Conservation (phyloP, 37 sponge, comb jelly and placozoan species). For the Petrosia ficiformis region DNA sequence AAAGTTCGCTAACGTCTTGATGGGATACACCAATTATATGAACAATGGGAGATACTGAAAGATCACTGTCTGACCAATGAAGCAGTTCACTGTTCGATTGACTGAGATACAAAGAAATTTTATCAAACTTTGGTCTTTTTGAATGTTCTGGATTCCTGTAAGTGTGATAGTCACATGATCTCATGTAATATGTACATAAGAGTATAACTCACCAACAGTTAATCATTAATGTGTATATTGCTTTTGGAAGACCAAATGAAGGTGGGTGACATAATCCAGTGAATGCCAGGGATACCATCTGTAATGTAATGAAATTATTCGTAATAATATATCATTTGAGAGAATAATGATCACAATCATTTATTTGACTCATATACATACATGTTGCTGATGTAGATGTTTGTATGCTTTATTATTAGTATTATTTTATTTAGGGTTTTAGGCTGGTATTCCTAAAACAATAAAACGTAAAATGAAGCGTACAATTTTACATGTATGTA, state of each 20-base stretch:
- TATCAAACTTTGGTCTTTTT: constrained; percentile 48
- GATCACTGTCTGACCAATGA: constrained; percentile 37
- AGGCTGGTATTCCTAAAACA: too few species aligned
- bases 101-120: constrained; percentile 45
- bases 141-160: constrained; percentile 56
- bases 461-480: too few species aligned
- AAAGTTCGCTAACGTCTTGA: constrained; percentile 30
- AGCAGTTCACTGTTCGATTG: constrained; percentile 29
- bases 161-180: background rate
- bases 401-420: too few species aligned
- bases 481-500: too few species aligned
- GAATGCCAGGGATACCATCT: background rate
- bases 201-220: constrained; percentile 38
- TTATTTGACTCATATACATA: too few species aligned
- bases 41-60: constrained; percentile 7
- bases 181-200: background rate
- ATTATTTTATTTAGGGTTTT: too few species aligned
- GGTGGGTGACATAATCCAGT: constrained; percentile 24
- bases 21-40: constrained; percentile 48
- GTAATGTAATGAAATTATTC: background rate
- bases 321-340: too few species aligned
- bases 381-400: too few species aligned
- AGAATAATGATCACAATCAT: too few species aligned
- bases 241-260: constrained; percentile 13
- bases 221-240: constrained; percentile 31